These are phyloP conservation scores for Epiblema foenella DNA, from an alignment of 2,888 invertebrate species.

Conservation along the genomic window DNA sequence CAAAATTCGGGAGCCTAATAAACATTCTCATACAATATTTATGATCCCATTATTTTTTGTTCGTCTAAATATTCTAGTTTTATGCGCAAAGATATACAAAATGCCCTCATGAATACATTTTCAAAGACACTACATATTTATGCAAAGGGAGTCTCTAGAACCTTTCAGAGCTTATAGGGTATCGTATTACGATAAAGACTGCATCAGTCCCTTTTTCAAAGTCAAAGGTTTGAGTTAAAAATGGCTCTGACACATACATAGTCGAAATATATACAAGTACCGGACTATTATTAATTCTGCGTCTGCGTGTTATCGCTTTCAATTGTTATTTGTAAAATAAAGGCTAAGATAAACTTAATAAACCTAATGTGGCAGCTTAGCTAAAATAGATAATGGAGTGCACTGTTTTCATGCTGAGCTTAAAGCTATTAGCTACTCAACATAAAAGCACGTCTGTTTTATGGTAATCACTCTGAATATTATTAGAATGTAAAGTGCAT, in stretches of 20 bases:
- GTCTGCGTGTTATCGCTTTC: no score
- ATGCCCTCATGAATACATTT: slow-evolving; percentile 40
- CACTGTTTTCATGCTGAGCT: slow-evolving; percentile 6
- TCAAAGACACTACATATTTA: slow-evolving; percentile 37
- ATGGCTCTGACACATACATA: not conserved
- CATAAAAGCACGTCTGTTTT: slow-evolving; percentile 20
- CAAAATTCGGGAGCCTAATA: not conserved
- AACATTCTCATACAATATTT: slow-evolving; percentile 27
- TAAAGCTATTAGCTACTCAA: slow-evolving; percentile 19
- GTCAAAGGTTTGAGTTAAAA: not conserved
- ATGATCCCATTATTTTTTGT: slow-evolving; percentile 23
- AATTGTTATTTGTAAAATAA: not conserved
- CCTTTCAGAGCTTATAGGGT: slow-evolving; percentile 15
- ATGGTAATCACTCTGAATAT: slow-evolving; percentile 19
- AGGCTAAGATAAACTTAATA: not conserved
- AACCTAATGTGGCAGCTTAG: not conserved
- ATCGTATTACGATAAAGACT: not conserved
- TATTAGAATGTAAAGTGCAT: slow-evolving; percentile 10
- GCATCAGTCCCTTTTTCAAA: slow-evolving; percentile 1
- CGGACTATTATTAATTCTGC: no score
- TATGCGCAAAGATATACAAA: slow-evolving; percentile 36
- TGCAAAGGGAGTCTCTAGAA: slow-evolving; percentile 23
- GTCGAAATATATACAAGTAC: no score
- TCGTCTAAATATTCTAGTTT: slow-evolving; percentile 8
- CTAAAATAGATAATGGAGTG: not conserved